Conservation (phyloP, 2,888 invertebrate genomes). For the Ferrisia virgata region DNA sequence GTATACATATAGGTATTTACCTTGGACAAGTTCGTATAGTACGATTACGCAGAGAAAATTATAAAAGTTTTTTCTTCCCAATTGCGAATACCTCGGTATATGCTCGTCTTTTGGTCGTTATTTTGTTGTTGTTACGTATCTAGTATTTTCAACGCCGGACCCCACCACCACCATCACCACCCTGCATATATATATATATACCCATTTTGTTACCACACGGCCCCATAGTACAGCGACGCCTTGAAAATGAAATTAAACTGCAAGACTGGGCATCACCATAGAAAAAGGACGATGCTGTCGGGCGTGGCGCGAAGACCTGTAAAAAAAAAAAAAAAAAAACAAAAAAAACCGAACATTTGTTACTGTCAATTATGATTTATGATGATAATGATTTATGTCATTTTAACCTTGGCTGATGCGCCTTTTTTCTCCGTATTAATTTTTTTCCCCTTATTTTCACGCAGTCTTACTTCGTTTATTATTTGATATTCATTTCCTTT, state of each 20-base stretch:
- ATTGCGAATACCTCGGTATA: neutral
- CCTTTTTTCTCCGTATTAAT: neutral
- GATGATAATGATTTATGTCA: constrained; percentile 25
- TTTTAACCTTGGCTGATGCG: constrained; percentile 6
- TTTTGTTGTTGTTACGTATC: neutral
- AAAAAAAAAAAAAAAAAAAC: no score
- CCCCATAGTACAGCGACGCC: no score
- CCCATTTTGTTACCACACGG: no score
- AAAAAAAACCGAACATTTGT: neutral
- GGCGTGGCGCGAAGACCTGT: neutral
- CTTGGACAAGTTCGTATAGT: neutral
- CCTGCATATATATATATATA: no score
- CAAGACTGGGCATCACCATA: neutral
- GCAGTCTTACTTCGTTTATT: neutral
- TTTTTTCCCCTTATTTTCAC: neutral
- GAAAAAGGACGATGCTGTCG: neutral
- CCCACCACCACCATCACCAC: no score
- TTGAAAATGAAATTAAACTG: neutral
- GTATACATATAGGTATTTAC: neutral
- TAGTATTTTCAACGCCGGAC: neutral
- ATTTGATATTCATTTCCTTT: constrained; percentile 15
- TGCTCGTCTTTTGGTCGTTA: neutral
- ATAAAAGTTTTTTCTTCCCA: neutral
- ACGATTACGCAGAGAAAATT: neutral
- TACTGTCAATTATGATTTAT: constrained; percentile 30